Percentiles rank a stretch among this genome's conserved stretches.
Conservation (phyloP, 2,888 invertebrate genomes). For the Lucinisca nassula region DNA sequence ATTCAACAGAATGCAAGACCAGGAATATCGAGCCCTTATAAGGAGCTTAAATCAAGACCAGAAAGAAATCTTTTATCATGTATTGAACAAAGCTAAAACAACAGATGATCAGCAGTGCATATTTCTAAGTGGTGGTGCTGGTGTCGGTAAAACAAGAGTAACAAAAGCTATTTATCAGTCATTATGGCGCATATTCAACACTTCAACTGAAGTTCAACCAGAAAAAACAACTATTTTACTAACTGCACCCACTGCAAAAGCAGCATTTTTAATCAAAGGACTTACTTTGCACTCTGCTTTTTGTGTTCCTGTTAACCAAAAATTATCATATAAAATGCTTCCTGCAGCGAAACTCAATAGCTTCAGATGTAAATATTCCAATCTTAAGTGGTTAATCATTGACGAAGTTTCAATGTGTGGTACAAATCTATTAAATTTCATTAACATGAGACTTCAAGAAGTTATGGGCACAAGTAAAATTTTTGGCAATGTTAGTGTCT, state of each 20-base stretch:
- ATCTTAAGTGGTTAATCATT: background rate
- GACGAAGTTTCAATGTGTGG: conserved; percentile 24
- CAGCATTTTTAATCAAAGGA: background rate
- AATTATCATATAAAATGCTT: background rate
- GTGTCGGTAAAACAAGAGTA: background rate
- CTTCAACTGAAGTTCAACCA: background rate
- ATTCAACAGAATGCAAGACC: conserved; percentile 2
- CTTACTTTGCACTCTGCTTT: background rate
- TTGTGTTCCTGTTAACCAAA: background rate
- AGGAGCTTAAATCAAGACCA: background rate
- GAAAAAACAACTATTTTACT: background rate
- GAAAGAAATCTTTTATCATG: background rate
- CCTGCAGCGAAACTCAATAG: background rate
- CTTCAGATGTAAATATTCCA: background rate
- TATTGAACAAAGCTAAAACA: background rate
- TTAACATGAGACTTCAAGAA: conserved; percentile 2
- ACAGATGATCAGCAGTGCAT: background rate
- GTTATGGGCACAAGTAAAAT: background rate
- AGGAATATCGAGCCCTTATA: background rate
- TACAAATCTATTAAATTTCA: background rate
- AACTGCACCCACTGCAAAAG: background rate
- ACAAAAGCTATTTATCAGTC: background rate
- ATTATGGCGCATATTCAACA: background rate
- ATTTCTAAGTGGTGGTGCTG: background rate
- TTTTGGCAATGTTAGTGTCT: conserved; percentile 17